Conservation (phyloP, 2,113 vertebrate species). For the Coregonus clupeaformis region DNA sequence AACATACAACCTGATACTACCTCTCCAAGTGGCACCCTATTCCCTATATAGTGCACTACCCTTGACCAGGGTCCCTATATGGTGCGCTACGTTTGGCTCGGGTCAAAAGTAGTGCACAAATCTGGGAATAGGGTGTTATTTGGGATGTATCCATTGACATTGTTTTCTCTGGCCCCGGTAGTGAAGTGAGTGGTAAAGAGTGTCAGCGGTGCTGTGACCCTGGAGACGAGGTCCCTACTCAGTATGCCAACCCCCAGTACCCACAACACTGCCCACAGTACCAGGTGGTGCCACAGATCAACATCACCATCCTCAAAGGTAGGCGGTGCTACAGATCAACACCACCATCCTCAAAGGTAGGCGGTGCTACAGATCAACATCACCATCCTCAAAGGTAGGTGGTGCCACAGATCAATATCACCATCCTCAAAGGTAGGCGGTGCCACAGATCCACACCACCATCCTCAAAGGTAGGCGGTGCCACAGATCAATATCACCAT, state of each 20-base stretch:
- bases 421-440: constrained; percentile 83
- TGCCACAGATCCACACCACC: too few relatives aligned
- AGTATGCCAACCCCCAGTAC: constrained; percentile 28
- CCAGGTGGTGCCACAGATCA: constrained; percentile 79
- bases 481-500: too few relatives aligned
- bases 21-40: too few relatives aligned
- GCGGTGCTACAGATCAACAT: neutral
- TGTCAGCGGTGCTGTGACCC: constrained; percentile 82
- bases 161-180: constrained; percentile 13
- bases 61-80: too few relatives aligned
- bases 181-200: constrained; percentile 6
- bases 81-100: too few relatives aligned
- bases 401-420: constrained; percentile 84
- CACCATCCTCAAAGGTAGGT: too few relatives aligned
- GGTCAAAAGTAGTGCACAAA: too few relatives aligned
- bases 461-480: too few relatives aligned
- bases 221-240: constrained; percentile 26
- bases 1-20: too few relatives aligned
- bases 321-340: constrained; percentile 69
- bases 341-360: constrained; percentile 88
- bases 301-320: constrained; percentile 90
- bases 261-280: constrained; percentile 46
- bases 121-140: too few relatives aligned
- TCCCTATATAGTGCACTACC: too few relatives aligned
- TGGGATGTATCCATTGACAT: neutral